phyloP scores from a whole-genome alignment of 2,888 invertebrate genomes.

The Pterostichus madidus region DNA sequence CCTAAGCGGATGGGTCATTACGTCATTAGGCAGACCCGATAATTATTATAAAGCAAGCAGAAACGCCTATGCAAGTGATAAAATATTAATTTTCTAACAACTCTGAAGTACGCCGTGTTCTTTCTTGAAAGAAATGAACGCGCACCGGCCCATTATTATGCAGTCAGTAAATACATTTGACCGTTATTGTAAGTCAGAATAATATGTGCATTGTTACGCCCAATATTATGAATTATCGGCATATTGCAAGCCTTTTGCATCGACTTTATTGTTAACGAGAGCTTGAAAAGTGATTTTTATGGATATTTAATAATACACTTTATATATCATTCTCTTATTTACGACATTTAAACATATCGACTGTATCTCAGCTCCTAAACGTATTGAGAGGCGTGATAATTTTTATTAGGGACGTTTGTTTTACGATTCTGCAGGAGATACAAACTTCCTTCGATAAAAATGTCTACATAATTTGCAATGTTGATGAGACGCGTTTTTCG shows the following conservation, averaged over 20 bases:
- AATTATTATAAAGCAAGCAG: too few species aligned
- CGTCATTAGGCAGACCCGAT: too few species aligned
- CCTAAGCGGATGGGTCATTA: not conserved
- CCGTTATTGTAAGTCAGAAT: constrained; percentile 58
- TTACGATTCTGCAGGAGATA: not conserved
- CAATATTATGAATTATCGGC: constrained; percentile 51
- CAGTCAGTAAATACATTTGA: constrained; percentile 30
- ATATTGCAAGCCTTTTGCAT: constrained; percentile 34
- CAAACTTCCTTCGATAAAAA: too few species aligned
- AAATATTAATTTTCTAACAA: constrained; percentile 55
- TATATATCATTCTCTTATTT: constrained; percentile 52
- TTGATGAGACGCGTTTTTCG: constrained; percentile 23
- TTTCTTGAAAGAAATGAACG: constrained; percentile 12
- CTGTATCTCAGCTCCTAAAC: not conserved
- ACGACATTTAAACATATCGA: constrained; percentile 36
- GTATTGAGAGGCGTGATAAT: too few species aligned
- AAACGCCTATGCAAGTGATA: constrained; percentile 41
- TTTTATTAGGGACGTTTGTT: not conserved
- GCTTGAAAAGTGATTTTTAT: constrained; percentile 49
- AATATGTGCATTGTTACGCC: constrained; percentile 60
- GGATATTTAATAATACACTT: constrained; percentile 54
- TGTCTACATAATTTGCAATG: constrained; percentile 12
- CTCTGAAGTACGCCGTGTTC: not conserved
- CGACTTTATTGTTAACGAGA: constrained; percentile 53
- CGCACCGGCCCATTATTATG: constrained; percentile 43